phyloP scores from a whole-genome alignment of 2,113 vertebrate genomes.

The Aleadryas rufinucha region DNA sequence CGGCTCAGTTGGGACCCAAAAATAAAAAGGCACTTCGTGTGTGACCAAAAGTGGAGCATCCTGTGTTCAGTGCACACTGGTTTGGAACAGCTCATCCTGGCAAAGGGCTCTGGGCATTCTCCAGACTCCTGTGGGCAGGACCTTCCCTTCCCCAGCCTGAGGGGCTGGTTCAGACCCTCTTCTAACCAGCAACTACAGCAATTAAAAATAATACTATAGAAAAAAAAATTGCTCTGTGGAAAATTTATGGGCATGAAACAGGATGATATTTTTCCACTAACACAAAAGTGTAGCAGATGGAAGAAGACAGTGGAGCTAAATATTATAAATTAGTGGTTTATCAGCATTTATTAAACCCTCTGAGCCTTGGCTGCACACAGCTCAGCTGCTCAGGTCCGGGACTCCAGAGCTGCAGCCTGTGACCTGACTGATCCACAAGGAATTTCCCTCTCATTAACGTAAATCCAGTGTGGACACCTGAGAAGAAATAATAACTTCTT shows the following conservation, averaged over 20 bases:
- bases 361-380: background rate
- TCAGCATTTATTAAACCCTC: background rate
- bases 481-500: background rate
- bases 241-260: background rate
- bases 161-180: background rate
- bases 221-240: background rate
- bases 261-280: background rate
- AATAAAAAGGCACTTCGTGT: background rate
- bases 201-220: background rate
- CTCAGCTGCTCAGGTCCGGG: background rate
- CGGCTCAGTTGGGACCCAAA: background rate
- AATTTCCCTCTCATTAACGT: background rate
- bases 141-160: background rate
- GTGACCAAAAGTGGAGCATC: background rate
- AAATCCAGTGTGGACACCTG: background rate
- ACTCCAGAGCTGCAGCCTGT: background rate
- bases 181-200: background rate
- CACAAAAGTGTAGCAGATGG: accelerated
- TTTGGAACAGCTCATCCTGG: background rate
- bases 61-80: background rate
- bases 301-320: background rate
- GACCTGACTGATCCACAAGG: background rate
- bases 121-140: accelerated
- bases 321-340: background rate
- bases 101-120: background rate